These are phyloP conservation scores for Bradypus variegatus DNA, from an alignment of 2,797 vertebrate genomes.

Conservation along the genomic window DNA sequence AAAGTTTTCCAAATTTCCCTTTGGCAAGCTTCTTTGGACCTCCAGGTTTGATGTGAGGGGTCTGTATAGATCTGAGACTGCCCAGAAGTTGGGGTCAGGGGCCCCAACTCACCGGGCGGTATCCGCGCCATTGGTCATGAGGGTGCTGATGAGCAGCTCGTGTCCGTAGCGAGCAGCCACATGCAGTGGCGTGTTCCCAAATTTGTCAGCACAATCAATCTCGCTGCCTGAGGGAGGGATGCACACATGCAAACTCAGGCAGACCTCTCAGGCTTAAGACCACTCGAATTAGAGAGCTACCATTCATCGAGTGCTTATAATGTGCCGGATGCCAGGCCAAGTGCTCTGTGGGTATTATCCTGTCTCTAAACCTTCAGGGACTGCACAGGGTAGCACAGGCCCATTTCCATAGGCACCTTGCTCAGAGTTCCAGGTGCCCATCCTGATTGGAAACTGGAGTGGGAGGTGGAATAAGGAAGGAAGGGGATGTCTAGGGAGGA, in stretches of 20 bases:
- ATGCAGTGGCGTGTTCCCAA: conserved; percentile 97
- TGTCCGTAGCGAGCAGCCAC: conserved; percentile 98
- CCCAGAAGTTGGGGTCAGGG: background rate
- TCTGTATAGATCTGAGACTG: background rate
- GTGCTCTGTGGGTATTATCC: background rate
- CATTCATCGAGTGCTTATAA: background rate
- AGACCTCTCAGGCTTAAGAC: background rate
- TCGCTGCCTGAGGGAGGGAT: conserved; percentile 83
- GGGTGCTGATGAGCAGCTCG: conserved; percentile 96
- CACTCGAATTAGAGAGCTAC: background rate
- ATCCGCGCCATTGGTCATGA: conserved; percentile 97
- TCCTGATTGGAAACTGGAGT: background rate
- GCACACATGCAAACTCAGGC: background rate
- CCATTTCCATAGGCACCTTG: background rate
- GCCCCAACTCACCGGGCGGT: conserved; percentile 83
- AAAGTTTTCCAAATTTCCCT: background rate
- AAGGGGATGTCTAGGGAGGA: background rate
- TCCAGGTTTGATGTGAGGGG: background rate
- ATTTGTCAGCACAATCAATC: conserved; percentile 95
- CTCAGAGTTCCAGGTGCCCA: background rate
- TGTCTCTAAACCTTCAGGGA: background rate
- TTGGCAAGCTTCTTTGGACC: background rate
- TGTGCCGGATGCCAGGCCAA: background rate
- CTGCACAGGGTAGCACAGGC: background rate
- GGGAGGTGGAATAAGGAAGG: background rate